Conservation (phyloP, 2,888 invertebrate species). For the Caenorhabditis becei region DNA sequence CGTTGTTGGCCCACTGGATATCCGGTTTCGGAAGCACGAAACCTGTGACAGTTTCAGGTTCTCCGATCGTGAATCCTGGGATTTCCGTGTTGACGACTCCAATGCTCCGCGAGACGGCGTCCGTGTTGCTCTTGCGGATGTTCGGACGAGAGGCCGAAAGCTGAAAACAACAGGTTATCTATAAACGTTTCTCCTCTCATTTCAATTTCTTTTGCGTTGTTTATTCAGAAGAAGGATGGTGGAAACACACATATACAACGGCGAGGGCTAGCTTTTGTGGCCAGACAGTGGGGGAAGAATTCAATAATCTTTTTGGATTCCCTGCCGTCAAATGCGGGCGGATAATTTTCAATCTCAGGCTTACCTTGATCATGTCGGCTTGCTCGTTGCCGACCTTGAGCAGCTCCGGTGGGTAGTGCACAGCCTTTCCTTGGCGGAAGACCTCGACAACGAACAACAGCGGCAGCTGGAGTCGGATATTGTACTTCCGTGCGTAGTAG, state of each 20-base stretch:
- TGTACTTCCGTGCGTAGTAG: slow-evolving; percentile 15
- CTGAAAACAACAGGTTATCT: neutral
- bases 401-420: slow-evolving; percentile 23
- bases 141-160: slow-evolving; percentile 1
- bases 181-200: neutral
- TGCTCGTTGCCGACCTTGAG: slow-evolving; percentile 16
- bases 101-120: neutral
- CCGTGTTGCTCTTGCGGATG: neutral
- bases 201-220: too few species aligned
- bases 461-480: neutral
- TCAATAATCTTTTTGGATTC: too few species aligned
- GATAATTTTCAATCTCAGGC: too few species aligned
- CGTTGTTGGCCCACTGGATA: neutral
- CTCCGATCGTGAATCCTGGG: neutral
- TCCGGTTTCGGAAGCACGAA: slow-evolving; percentile 20
- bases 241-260: too few species aligned
- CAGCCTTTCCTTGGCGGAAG: neutral
- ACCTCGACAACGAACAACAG: slow-evolving; percentile 25
- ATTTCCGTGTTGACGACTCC: neutral
- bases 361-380: slow-evolving; percentile 15
- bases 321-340: neutral
- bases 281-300: too few species aligned
- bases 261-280: too few species aligned
- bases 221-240: too few species aligned
- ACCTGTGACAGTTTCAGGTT: slow-evolving; percentile 7